Percentiles rank a stretch among this genome's conserved stretches.
These are phyloP conservation scores for Triplophysa yarkandensis DNA, from an alignment of 2,797 vertebrate species.

Conservation along the genomic window DNA sequence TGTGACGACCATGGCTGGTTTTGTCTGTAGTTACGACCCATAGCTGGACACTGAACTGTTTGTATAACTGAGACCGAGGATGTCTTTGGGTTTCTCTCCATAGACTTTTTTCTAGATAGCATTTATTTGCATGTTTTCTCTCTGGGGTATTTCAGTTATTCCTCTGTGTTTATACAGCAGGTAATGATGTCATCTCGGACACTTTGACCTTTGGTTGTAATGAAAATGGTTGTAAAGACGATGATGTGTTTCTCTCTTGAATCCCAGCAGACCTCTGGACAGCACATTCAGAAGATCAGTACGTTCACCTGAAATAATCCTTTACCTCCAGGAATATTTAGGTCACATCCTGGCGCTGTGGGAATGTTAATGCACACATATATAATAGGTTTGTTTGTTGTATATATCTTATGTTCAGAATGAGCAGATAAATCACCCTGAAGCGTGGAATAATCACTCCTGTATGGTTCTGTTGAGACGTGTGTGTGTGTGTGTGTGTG, in stretches of 20 bases:
- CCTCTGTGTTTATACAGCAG: not conserved
- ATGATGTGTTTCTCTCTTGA: constrained; percentile 9
- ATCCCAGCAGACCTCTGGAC: not conserved
- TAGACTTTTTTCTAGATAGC: too few species aligned
- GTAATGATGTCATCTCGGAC: not conserved
- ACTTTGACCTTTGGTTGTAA: constrained; percentile 23
- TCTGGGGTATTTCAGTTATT: too few species aligned
- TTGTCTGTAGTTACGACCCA: too few species aligned
- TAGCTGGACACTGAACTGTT: too few species aligned
- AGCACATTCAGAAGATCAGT: too few species aligned
- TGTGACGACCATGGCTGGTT: too few species aligned
- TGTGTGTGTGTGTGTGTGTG: too few species aligned
- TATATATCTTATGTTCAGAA: constrained; percentile 12
- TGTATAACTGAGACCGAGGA: too few species aligned
- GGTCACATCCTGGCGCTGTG: not conserved
- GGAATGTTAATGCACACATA: constrained; percentile 18
- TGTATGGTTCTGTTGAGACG: not conserved
- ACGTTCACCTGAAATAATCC: not conserved
- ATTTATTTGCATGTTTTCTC: too few species aligned
- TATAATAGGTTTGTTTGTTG: not conserved
- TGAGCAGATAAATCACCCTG: constrained; percentile 21
- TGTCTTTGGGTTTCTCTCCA: too few species aligned
- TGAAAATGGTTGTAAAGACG: constrained; percentile 6
- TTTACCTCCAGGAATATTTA: constrained; percentile 8
- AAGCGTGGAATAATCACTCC: constrained; percentile 21